These are phyloP conservation scores for Cheilinus undulatus DNA, from an alignment of 2,113 vertebrate genomes.

Conservation along the genomic window DNA sequence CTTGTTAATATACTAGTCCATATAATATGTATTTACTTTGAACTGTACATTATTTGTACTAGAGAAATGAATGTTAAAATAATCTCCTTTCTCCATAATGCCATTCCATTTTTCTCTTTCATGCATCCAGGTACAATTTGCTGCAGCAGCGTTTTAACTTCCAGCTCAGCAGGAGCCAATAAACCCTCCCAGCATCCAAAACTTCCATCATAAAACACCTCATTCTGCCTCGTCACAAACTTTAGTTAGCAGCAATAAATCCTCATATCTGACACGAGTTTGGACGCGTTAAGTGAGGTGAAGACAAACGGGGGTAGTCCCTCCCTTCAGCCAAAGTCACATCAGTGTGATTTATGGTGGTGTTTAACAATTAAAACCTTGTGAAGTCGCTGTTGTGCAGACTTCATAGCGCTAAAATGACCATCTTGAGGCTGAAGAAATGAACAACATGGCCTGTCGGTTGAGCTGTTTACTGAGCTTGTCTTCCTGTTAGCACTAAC, in stretches of 20 bases:
- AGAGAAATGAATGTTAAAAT: background rate
- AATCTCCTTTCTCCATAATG: background rate
- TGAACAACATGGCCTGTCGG: conserved; percentile 8
- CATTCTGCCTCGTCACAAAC: conserved; percentile 8
- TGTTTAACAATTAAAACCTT: conserved; percentile 33
- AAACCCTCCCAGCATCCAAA: conserved; percentile 16
- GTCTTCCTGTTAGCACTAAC: conserved; percentile 13
- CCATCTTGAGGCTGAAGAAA: conserved; percentile 16
- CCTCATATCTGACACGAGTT: conserved; percentile 4
- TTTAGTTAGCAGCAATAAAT: conserved; percentile 15
- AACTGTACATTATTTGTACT: background rate
- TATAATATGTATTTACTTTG: background rate
- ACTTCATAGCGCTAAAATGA: conserved; percentile 14
- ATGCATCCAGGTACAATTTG: background rate
- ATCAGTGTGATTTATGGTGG: conserved; percentile 7
- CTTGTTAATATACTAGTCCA: background rate
- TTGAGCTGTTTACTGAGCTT: conserved; percentile 7
- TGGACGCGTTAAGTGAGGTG: conserved; percentile 19
- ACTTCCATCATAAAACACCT: conserved; percentile 18
- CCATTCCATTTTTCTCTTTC: background rate
- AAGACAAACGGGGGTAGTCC: background rate
- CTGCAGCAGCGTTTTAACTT: conserved; percentile 25
- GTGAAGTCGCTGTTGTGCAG: conserved; percentile 16
- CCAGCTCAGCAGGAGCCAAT: conserved; percentile 16
- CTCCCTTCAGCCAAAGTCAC: background rate